phyloP scores from a whole-genome alignment of 2,888 invertebrate species.

The Aplocera efformata region DNA sequence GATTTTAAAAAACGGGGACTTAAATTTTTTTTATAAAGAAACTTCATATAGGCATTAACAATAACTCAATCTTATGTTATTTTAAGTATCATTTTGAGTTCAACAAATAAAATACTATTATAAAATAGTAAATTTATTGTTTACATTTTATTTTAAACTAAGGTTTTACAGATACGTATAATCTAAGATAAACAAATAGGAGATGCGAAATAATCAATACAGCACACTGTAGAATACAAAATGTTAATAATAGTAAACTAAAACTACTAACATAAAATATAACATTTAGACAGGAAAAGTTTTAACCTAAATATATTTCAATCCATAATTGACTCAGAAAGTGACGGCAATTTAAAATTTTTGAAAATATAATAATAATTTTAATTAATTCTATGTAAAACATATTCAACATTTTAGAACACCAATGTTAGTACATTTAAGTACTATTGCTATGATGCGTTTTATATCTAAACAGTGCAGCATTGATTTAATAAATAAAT shows the following conservation, averaged over 20 bases:
- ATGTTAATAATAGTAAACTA: too few relatives aligned
- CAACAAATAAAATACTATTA: conserved; percentile 43
- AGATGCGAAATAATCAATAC: conserved; percentile 38
- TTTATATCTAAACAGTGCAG: conserved; percentile 22
- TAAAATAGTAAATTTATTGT: conserved; percentile 74
- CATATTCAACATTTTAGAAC: conserved; percentile 7
- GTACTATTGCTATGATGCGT: conserved; percentile 31
- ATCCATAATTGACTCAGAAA: neutral
- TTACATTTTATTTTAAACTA: conserved; percentile 54
- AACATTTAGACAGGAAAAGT: conserved; percentile 7
- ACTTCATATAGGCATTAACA: too few relatives aligned
- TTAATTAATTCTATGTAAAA: conserved; percentile 7
- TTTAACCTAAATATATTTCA: neutral
- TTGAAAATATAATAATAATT: neutral
- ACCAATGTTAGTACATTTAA: conserved; percentile 18
- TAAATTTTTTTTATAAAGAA: too few relatives aligned
- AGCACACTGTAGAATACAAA: conserved; percentile 24
- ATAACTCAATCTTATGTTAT: too few relatives aligned
- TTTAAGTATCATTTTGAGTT: too few relatives aligned
- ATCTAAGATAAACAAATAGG: conserved; percentile 34
- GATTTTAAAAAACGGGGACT: too few relatives aligned
- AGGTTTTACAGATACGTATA: conserved; percentile 42
- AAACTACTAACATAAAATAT: conserved; percentile 13
- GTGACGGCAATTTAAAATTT: neutral
- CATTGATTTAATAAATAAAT: conserved; percentile 26